These are phyloP conservation scores for Ifrita kowaldi DNA, from an alignment of 2,113 vertebrate species.

Conservation along the genomic window DNA sequence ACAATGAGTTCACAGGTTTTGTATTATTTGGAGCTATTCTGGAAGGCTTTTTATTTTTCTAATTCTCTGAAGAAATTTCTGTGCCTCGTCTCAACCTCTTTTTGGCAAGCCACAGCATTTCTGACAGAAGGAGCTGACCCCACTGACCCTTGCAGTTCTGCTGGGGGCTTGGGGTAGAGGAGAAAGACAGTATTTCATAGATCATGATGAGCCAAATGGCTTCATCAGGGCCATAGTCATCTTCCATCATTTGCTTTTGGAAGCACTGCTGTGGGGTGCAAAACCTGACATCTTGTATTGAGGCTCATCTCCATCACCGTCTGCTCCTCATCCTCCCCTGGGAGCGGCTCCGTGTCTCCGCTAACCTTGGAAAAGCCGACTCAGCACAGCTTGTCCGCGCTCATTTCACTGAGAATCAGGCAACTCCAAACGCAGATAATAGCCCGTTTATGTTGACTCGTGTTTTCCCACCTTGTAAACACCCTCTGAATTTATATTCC, in stretches of 20 bases:
- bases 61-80: neutral
- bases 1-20: neutral
- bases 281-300: neutral
- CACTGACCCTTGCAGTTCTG: neutral
- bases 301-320: neutral
- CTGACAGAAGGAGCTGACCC: neutral
- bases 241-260: neutral
- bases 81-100: neutral
- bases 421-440: constrained; percentile 13
- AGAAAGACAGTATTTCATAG: neutral
- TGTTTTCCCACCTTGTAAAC: constrained; percentile 45
- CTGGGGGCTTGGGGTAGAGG: neutral
- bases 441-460: neutral
- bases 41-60: neutral
- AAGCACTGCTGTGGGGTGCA: neutral
- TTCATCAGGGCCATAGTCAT: neutral
- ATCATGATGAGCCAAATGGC: neutral
- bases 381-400: neutral
- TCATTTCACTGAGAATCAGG: neutral
- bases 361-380: neutral
- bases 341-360: neutral
- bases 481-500: constrained; percentile 40
- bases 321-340: neutral
- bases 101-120: neutral
- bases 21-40: neutral